Evolutionary conservation across 2,888 invertebrate species (phyloP), one percentile per base, ranked within the genome.

Genomic region (Tetramorium bicarinatum): DNA sequence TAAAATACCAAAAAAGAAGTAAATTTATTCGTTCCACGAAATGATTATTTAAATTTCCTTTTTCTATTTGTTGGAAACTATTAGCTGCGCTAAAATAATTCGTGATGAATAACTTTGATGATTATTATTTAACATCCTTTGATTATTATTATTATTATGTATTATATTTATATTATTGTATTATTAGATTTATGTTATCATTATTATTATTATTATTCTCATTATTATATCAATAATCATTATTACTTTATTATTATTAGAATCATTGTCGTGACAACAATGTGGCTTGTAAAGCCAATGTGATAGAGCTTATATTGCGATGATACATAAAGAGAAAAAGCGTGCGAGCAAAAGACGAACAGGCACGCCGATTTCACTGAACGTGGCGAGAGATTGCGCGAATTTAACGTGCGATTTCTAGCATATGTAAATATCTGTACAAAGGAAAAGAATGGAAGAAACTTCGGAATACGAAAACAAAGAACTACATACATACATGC

Each of bases 231-330:
- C 89, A 89, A 90, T 90, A 90, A 91, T 90, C 90, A 91, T 87
- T 88, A 88, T 88, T 86, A 86, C 88, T 90, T 90, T 91, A 92
- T 87, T 91, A 90, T 89, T 88, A 89, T 85, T 84, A 89, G 85
- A 85, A 89, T 91, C 88, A 89, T 92, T 91, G 91, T 92, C 91
- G 88, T 89, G 87, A 90, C 85, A 89, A 94, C 89, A 92, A 94
- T 93, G 93, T 91, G 95, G 94, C 95, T 94, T 94, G 81, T 92
- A 89, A 95, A 95, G 95, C 94, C 95, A 94, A 94, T 95, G 95
- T 95, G 95, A 95, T 95, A 95, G 94, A 95, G 94, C 95, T 95
- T 94, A 94, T 93, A 92, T 80, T 93, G 92, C 93, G 92, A 92
- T 91, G 93, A 91, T 90, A 91, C 87, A 90, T 84, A 87, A 80